Percentiles rank a stretch among this genome's conserved stretches.
phyloP scores from a whole-genome alignment of 2,113 vertebrate genomes.

The Ranitomeya variabilis region DNA sequence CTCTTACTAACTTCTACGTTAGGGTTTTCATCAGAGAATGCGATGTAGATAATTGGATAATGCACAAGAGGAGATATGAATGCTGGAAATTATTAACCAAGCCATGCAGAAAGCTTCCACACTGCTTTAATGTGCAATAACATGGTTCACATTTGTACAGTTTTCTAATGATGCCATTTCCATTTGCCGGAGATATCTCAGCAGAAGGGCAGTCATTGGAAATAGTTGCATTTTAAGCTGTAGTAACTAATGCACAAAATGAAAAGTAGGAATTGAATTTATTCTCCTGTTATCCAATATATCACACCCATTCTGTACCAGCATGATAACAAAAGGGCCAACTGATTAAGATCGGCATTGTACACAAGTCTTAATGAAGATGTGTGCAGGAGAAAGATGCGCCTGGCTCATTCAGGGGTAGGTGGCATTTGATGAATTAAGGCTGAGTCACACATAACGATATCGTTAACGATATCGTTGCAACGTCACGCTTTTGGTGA shows the following conservation, averaged over 20 bases:
- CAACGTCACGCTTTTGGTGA: too few species aligned
- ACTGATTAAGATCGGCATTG: too few species aligned
- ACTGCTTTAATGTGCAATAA: conserved; percentile 19
- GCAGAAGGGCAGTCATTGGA: not conserved
- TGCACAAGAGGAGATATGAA: conserved; percentile 30
- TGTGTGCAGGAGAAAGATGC: too few species aligned
- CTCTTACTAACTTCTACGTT: not conserved
- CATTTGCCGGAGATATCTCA: conserved; percentile 5
- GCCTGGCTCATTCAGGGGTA: too few species aligned
- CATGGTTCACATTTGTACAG: conserved; percentile 20
- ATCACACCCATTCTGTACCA: not conserved
- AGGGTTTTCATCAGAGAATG: conserved; percentile 12
- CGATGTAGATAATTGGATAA: conserved; percentile 36
- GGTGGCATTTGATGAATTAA: too few species aligned
- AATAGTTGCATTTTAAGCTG: not conserved
- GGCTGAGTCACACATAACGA: too few species aligned
- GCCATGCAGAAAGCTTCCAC: not conserved
- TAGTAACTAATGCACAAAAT: not conserved
- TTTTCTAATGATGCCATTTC: conserved; percentile 20
- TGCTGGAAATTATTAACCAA: conserved; percentile 24
- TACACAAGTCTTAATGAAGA: too few species aligned
- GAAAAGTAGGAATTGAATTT: not conserved
- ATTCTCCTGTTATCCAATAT: not conserved
- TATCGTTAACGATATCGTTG: too few species aligned
- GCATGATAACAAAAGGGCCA: too few species aligned